Base-by-base conservation (phyloP, 2,888 invertebrate genomes). In the Pyralis farinalis region DNA sequence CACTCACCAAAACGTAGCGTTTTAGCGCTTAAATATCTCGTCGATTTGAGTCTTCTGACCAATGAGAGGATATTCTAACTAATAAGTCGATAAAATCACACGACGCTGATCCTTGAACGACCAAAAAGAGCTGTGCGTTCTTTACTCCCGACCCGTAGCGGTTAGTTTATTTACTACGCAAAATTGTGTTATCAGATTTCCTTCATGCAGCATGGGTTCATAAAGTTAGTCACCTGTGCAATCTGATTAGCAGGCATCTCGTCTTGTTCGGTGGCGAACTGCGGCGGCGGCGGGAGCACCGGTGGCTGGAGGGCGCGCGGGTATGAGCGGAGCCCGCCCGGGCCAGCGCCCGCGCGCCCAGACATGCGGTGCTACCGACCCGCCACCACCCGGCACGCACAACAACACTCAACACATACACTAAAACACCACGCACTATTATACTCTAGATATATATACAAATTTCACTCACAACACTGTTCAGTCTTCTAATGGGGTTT, bases 161-260 rank as follows among this genome's bases (percentile, higher is more conserved):
- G n/a, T n/a, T n/a, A n/a, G n/a, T n/a, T n/a, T n/a, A n/a, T n/a
- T n/a, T n/a, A n/a, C n/a, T n/a, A n/a, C n/a, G n/a, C n/a, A n/a
- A n/a, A n/a, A n/a, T n/a, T n/a, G n/a, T n/a, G n/a, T n/a, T n/a
- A n/a, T n/a, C n/a, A n/a, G n/a, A n/a, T n/a, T n/a, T n/a, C n/a
- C n/a, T n/a, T n/a, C n/a, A n/a, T n/a, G n/a, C n/a, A n/a, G n/a
- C n/a, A n/a, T n/a, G n/a, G n/a, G n/a, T n/a, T n/a, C n/a, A 30
- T 7, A 1, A 30, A 34, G 11, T 7, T 43, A 34, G 42, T 36
- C 59, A 88, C 88, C 88, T 87, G 89, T 48, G 89, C 89, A 49
- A 89, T 89, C 66, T 88, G 87, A 62, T 85, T 88, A 64, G 82
- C 72, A 42, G 87, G 85, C 89, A 89, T 89, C 56, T 87, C 88